Conservation (phyloP, 2,113 vertebrate species). For the Eupsittula cactorum region DNA sequence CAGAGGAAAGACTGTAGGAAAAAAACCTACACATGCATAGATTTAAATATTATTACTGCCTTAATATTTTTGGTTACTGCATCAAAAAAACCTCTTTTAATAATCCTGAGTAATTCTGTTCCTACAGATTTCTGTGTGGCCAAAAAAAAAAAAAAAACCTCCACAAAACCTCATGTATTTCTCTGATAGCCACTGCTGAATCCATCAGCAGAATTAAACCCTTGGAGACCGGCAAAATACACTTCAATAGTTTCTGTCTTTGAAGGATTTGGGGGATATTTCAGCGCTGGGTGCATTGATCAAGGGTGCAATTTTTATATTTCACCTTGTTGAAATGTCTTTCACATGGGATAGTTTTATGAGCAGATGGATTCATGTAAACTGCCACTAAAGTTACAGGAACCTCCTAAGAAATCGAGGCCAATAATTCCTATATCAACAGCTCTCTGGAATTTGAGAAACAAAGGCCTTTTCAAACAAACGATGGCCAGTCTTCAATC, state of each 20-base stretch:
- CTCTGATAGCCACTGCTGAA: not conserved
- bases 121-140: not conserved
- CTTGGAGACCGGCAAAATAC: not conserved
- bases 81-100: not conserved
- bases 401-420: not conserved
- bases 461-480: slow-evolving; percentile 9
- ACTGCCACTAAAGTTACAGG: not conserved
- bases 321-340: not conserved
- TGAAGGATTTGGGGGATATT: not conserved
- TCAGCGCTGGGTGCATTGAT: not conserved
- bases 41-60: not conserved
- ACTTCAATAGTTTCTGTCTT: not conserved
- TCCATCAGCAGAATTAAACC: not conserved
- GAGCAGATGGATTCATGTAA: not conserved
- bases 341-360: not conserved
- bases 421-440: not conserved
- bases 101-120: not conserved
- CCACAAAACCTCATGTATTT: not conserved
- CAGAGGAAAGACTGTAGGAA: not conserved
- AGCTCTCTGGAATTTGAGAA: not conserved
- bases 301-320: not conserved
- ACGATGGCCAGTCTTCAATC: not conserved
- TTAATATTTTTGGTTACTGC: not conserved
- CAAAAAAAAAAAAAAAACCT: not conserved
- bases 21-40: not conserved